phyloP scores from a whole-genome alignment of 1,140 invertebrate genomes.

The Pseudomyrmex sp. region DNA sequence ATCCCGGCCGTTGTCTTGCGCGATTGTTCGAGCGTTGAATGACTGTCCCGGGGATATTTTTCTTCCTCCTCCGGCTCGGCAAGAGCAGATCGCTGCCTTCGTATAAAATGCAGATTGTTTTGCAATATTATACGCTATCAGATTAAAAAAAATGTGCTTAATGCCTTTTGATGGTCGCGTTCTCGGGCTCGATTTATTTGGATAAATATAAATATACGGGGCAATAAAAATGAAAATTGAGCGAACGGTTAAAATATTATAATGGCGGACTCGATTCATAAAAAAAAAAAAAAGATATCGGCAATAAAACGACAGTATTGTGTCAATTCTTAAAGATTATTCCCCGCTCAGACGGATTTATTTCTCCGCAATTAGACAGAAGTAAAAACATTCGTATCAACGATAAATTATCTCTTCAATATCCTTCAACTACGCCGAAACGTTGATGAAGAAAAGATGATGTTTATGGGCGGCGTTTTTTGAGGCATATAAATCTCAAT shows the following conservation, averaged over 20 bases:
- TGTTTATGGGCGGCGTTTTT: slow-evolving; percentile 41
- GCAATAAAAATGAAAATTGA: slow-evolving; percentile 63
- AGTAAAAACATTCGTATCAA: slow-evolving; percentile 14
- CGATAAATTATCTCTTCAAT: slow-evolving; percentile 48
- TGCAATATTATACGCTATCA: neutral
- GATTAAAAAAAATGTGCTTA: neutral
- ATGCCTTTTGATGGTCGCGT: neutral
- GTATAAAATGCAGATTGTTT: neutral
- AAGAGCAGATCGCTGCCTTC: neutral
- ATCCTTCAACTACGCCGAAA: slow-evolving; percentile 5
- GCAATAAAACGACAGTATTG: slow-evolving; percentile 63
- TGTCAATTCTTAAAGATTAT: slow-evolving; percentile 61
- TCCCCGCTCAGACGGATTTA: slow-evolving; percentile 3
- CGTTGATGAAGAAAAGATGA: slow-evolving; percentile 21
- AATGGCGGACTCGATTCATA: slow-evolving; percentile 57
- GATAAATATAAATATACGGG: neutral
- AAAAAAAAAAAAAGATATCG: slow-evolving; percentile 58
- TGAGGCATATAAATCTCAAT: slow-evolving; percentile 23
- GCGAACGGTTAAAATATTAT: slow-evolving; percentile 62
- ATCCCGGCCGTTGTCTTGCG: slow-evolving; percentile 32
- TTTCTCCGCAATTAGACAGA: neutral
- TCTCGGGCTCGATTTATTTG: neutral
- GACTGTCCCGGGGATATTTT: neutral
- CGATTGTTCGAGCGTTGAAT: slow-evolving; percentile 18
- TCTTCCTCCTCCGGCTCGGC: neutral